A percentile compares a stretch with the other conserved stretches of the same genome.
Conservation (phyloP, 2,888 invertebrate species). For the Vesta saturnalis region DNA sequence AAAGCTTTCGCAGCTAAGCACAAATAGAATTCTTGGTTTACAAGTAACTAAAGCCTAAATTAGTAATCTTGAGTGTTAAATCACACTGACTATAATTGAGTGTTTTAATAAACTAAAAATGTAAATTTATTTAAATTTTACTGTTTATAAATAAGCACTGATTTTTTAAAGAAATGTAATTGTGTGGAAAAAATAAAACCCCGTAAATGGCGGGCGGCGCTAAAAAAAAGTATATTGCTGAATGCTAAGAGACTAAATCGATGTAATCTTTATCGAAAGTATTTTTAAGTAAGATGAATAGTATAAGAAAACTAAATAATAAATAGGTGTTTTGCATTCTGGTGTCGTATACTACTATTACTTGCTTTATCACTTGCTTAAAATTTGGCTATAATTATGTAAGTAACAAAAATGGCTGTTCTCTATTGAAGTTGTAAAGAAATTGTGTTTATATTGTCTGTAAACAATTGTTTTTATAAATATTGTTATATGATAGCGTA, state of each 20-base stretch:
- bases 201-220: neutral
- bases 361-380: neutral
- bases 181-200: no score
- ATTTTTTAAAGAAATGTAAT: neutral
- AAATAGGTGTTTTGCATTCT: constrained; percentile 3
- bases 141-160: neutral
- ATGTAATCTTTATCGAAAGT: neutral
- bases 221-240: no score
- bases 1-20: constrained; percentile 25
- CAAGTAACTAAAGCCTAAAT: constrained; percentile 2
- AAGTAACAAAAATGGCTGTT: constrained; percentile 22
- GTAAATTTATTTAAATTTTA: constrained; percentile 1
- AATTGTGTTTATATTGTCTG: constrained; percentile 25
- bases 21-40: constrained; percentile 21
- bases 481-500: constrained; percentile 28
- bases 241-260: no score
- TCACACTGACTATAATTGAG: constrained; percentile 8
- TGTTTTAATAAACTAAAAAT: constrained; percentile 2
- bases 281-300: neutral
- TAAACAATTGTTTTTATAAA: constrained; percentile 23
- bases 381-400: neutral
- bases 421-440: constrained; percentile 19
- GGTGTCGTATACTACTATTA: neutral
- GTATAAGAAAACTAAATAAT: neutral
- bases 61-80: neutral